Evolutionary conservation across 2,113 vertebrate species (phyloP).

Genomic region (Platanista minor): DNA sequence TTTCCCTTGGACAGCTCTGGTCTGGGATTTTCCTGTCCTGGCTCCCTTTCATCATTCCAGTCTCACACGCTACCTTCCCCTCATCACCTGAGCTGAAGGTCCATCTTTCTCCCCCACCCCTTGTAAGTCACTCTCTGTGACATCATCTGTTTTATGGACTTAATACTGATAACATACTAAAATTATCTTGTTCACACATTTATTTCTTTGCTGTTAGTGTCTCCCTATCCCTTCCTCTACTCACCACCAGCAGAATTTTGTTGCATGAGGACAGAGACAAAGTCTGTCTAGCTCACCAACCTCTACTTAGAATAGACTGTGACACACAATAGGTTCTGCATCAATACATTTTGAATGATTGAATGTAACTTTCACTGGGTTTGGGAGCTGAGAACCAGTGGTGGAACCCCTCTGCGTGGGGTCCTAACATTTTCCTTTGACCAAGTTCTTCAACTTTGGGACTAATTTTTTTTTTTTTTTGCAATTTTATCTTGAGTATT

Average conservation of each 20-base stretch:
- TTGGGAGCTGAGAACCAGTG: background rate
- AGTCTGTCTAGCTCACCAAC: background rate
- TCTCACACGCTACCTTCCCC: background rate
- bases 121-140: background rate
- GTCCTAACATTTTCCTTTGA: background rate
- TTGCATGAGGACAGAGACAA: background rate
- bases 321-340: background rate
- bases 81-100: background rate
- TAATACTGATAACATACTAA: background rate
- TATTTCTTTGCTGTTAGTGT: background rate
- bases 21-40: background rate
- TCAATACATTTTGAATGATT: background rate
- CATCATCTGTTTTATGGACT: background rate
- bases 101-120: background rate
- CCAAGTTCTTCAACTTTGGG: background rate
- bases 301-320: background rate
- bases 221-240: background rate
- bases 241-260: background rate
- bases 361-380: background rate
- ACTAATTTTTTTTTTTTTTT: background rate
- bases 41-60: background rate
- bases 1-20: background rate
- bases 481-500: background rate
- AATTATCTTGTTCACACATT: background rate
- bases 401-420: background rate